Evolutionary conservation across 1,140 invertebrate genomes (phyloP), one percentile per base, ranked within the genome.

Genomic region (Euwallacea fornicatus): DNA sequence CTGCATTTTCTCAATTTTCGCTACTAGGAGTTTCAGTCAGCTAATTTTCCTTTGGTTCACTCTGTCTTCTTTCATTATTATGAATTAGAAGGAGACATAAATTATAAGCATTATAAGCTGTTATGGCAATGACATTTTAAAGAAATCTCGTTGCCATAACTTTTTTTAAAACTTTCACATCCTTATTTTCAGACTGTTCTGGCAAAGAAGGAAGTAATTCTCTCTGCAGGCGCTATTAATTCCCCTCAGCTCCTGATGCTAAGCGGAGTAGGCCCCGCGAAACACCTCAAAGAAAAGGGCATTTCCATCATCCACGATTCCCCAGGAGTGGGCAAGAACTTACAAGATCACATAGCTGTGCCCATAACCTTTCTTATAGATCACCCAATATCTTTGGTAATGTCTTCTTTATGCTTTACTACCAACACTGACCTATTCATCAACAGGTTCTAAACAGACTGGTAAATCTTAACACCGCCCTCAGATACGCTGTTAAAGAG

Each of bases 281-380:
- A 87, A 13, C 92, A 96, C 79, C 81, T 96, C 1, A 65, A 85
- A 67, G 83, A 91, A 63, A 82, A 90, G 0, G 88, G 88, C 0
- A 87, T 93, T 6, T 83, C 84, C 0, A 85, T 91, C 21, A 85
- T 92, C 2, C 84, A 89, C 11, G 87, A 94, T 80, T 85, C 90
- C 11, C 91, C 90, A 0, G 90, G 90, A 0, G 87, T 89, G n/a
- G 93, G 93, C 0, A 85, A 88, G 76, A 95, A 95, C 80, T 81
- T 95, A n/a, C 92, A 92, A 83, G 92, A 93, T 77, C 92, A 94
- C 79, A 92, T 93, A 42, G 91, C 91, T 0, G 87, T 92, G 0
- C 92, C 93, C 0, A 77, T 95, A 0, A 86, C 88, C 7, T 96
- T 95, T 75, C 81, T 88, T 33, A 88, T 95, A n/a, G 91, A 95